Evolutionary conservation across 2,797 vertebrate genomes (phyloP), one percentile per base, ranked within the genome.

Genomic region (Gymnodraco acuticeps): DNA sequence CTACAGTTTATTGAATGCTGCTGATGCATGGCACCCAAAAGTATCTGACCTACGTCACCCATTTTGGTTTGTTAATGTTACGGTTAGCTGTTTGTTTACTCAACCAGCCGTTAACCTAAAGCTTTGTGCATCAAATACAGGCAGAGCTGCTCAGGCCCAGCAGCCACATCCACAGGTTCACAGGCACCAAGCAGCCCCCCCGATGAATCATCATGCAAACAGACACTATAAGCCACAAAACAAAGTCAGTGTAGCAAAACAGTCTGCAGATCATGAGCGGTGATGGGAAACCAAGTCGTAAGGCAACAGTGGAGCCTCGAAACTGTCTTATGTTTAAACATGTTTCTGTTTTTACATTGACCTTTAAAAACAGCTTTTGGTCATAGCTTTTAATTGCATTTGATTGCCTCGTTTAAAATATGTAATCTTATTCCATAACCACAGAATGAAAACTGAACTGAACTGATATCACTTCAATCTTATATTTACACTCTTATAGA

Each of bases 161-260:
- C 43, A 17, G 75, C 82, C 70, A 17, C 75, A 75, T 38, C 66
- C 33, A 54, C 53, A 77, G 68, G 75, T 80, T 86, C 38, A 64
- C 54, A 80, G 31, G 46, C 62, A 51, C 33, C 59, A 20, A 56
- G 41, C 69, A 62, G 71, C 64, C 76, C 73, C 46, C 75, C 73
- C 45, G 77, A 82, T 89, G 90, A 90, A 83, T 91, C 89, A 91
- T 89, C 69, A 77, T 84, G 82, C 84, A 87, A 91, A 91, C 70
- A 72, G 7, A 72, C 56, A 51, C 23, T 46, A 31, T 33, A 64
- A 76, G 70, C 77, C 73, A 83, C 81, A 83, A 68, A 82, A 82
- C 33, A 27, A 27, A 27, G 4, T 27, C 27, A 27, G 27, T 27
- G 27, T 5, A 27, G 27, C 27, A 86, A 68, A 82, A 63, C 82